Evolutionary conservation across 2,113 vertebrate genomes (phyloP).

Genomic region (Pelobates fuscus): DNA sequence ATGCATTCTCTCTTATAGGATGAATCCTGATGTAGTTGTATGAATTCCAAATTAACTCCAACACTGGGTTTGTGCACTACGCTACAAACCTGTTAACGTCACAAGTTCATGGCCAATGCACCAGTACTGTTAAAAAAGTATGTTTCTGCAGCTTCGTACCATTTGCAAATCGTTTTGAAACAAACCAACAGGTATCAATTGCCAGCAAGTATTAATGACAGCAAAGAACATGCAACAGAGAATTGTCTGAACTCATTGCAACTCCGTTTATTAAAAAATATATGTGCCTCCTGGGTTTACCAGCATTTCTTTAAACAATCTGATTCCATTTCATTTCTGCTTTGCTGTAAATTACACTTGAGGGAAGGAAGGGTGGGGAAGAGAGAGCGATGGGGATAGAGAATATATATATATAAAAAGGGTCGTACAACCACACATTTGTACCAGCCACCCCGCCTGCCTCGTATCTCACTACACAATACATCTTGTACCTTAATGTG

Average conservation of each 20-base stretch:
- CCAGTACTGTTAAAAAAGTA: too few species aligned
- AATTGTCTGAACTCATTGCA: slow-evolving; percentile 65
- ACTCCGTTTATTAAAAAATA: slow-evolving; percentile 82
- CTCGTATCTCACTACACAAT: slow-evolving; percentile 9
- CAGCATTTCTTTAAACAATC: slow-evolving; percentile 55
- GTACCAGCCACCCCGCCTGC: slow-evolving; percentile 34
- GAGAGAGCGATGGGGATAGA: slow-evolving; percentile 19
- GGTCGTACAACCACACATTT: slow-evolving; percentile 29
- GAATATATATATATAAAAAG: slow-evolving; percentile 45
- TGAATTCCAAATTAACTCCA: too few species aligned
- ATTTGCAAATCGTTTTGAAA: too few species aligned
- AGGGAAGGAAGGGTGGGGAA: slow-evolving; percentile 4
- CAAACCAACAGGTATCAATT: too few species aligned
- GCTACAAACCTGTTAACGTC: too few species aligned
- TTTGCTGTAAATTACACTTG: slow-evolving; percentile 44
- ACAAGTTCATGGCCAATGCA: too few species aligned
- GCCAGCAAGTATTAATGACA: not conserved
- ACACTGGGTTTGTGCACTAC: too few species aligned
- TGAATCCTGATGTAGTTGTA: too few species aligned
- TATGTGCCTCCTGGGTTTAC: slow-evolving; percentile 75
- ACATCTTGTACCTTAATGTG: slow-evolving; percentile 1
- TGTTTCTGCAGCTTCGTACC: too few species aligned
- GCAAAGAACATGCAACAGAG: not conserved
- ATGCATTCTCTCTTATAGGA: too few species aligned
- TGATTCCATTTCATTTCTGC: slow-evolving; percentile 36